Evolutionary conservation across 2,113 vertebrate species (phyloP).

Genomic region (Acrocephalus arundinaceus): DNA sequence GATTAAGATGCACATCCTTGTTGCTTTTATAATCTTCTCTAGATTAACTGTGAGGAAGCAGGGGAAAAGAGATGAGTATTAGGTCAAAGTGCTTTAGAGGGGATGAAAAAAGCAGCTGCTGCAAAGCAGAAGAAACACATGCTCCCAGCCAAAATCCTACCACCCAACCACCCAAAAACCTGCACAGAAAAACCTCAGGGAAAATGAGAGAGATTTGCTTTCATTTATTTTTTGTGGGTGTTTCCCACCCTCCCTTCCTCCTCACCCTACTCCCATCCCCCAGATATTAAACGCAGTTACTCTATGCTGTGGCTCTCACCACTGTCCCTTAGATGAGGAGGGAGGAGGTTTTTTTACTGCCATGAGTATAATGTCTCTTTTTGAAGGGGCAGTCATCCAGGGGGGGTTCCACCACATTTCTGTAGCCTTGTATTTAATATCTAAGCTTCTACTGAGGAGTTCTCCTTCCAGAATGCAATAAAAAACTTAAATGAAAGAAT

Average conservation of each 20-base stretch:
- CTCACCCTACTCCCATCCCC: too few species aligned
- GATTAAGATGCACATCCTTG: background rate
- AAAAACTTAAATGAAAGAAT: background rate
- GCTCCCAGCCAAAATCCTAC: background rate
- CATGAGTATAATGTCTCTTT: background rate
- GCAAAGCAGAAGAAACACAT: background rate
- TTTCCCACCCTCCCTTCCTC: background rate
- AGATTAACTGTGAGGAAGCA: background rate
- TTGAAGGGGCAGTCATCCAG: background rate
- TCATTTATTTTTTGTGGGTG: background rate
- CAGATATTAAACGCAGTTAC: background rate
- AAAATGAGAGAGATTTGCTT: background rate
- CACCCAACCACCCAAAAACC: background rate
- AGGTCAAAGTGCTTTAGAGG: background rate
- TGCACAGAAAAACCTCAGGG: background rate
- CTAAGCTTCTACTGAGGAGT: background rate
- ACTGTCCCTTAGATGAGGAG: background rate
- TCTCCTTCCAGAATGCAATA: background rate
- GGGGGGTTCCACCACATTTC: background rate
- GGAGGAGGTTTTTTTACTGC: background rate
- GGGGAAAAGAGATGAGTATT: background rate
- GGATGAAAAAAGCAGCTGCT: background rate
- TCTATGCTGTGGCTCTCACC: background rate
- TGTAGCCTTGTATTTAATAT: background rate
- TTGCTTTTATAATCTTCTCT: conserved; percentile 10